Percentiles rank a stretch among this genome's conserved stretches.
phyloP scores from a whole-genome alignment of 1,140 invertebrate species.

The Cyclina sinensis region DNA sequence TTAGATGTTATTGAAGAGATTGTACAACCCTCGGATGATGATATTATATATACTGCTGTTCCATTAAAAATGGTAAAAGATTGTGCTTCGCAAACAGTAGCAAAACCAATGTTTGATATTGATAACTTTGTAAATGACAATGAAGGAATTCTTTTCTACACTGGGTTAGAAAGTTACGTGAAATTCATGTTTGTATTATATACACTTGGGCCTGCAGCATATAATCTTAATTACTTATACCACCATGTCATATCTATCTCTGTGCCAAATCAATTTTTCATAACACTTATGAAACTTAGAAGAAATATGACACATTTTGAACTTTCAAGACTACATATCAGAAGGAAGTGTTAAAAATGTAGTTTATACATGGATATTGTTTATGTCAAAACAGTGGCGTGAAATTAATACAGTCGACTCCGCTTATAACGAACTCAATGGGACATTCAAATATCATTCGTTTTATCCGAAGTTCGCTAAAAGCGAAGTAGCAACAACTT shows the following conservation, averaged over 20 bases:
- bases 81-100: constrained; percentile 21
- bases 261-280: constrained; percentile 58
- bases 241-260: constrained; percentile 19
- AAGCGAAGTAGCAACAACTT: too few relatives aligned
- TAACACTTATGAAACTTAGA: constrained; percentile 63
- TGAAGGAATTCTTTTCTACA: constrained; percentile 46
- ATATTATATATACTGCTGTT: constrained; percentile 28
- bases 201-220: constrained; percentile 65
- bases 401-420: constrained; percentile 38
- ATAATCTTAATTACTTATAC: constrained; percentile 57
- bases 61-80: background rate
- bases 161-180: constrained; percentile 46
- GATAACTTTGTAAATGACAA: constrained; percentile 24
- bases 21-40: constrained; percentile 9
- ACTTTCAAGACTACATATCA: background rate
- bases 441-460: too few relatives aligned
- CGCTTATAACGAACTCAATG: too few relatives aligned
- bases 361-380: constrained; percentile 70
- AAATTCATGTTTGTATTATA: constrained; percentile 67
- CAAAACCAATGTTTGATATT: background rate
- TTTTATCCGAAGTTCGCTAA: too few relatives aligned
- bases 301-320: constrained; percentile 53
- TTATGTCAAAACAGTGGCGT: constrained; percentile 69
- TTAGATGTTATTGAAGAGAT: background rate
- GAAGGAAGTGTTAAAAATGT: constrained; percentile 60